Conservation (phyloP, 2,113 vertebrate species). For the Toxostoma redivivum region DNA sequence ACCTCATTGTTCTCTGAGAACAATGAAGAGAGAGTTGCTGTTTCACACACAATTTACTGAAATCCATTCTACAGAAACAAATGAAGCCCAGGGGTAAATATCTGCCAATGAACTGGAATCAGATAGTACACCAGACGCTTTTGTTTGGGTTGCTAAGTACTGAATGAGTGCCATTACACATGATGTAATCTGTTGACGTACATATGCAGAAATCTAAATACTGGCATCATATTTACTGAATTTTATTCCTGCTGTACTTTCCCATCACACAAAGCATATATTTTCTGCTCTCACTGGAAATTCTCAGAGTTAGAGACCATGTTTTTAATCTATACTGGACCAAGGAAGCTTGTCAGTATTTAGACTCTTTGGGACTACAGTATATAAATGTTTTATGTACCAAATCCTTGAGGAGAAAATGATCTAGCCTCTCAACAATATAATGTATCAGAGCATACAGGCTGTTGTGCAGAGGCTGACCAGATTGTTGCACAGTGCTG, state of each 20-base stretch:
- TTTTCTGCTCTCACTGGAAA: neutral
- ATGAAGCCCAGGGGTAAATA: neutral
- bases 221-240: neutral
- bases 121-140: neutral
- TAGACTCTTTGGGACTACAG: neutral
- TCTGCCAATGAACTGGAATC: neutral
- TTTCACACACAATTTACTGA: neutral
- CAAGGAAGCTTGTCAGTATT: neutral
- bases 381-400: neutral
- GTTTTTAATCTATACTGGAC: neutral
- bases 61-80: neutral
- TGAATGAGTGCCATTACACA: neutral
- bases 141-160: neutral
- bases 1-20: neutral
- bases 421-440: neutral
- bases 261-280: neutral
- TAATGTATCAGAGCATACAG: neutral
- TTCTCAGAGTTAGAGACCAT: neutral
- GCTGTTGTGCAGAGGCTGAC: neutral
- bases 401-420: neutral
- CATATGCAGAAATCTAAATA: neutral
- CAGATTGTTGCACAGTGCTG: neutral
- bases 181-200: neutral
- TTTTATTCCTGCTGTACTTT: neutral
- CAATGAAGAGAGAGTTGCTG: rapidly evolving